These are phyloP conservation scores for Notechis scutatus DNA, from an alignment of 2,113 vertebrate genomes.

Conservation along the genomic window DNA sequence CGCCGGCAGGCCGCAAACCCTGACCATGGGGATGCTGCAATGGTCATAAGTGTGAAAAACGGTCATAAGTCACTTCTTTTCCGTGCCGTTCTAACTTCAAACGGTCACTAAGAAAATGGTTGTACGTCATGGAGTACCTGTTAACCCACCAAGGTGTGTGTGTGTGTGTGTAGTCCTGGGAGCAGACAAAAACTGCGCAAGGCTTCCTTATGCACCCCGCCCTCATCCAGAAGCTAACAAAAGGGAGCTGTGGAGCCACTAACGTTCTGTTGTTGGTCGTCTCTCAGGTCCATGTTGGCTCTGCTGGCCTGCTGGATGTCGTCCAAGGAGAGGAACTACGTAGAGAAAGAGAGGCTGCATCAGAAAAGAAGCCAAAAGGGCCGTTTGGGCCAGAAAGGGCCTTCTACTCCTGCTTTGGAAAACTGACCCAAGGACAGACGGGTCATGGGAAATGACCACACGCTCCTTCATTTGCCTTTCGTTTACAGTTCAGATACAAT, in stretches of 20 bases:
- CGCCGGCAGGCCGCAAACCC: no score
- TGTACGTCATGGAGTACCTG: background rate
- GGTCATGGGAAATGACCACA: background rate
- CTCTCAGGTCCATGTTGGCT: slow-evolving; percentile 59
- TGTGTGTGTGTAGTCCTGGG: background rate
- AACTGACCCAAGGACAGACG: background rate
- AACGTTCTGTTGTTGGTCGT: slow-evolving; percentile 50
- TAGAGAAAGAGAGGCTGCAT: background rate
- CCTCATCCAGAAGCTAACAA: fast-evolving
- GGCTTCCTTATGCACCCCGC: background rate
- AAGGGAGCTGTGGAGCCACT: background rate
- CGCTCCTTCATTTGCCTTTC: background rate
- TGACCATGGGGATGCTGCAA: no score
- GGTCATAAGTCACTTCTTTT: no score
- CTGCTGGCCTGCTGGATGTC: slow-evolving; percentile 53
- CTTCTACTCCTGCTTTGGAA: background rate
- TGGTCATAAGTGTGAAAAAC: no score
- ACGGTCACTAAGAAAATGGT: no score
- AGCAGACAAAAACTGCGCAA: background rate
- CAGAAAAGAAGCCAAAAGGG: background rate
- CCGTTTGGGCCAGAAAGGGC: background rate
- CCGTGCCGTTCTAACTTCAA: no score
- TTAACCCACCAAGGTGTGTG: background rate
- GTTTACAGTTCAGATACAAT: background rate
- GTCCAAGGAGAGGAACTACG: slow-evolving; percentile 75